phyloP scores from a whole-genome alignment of 2,888 invertebrate species.

The Anagyrus pseudococci region DNA sequence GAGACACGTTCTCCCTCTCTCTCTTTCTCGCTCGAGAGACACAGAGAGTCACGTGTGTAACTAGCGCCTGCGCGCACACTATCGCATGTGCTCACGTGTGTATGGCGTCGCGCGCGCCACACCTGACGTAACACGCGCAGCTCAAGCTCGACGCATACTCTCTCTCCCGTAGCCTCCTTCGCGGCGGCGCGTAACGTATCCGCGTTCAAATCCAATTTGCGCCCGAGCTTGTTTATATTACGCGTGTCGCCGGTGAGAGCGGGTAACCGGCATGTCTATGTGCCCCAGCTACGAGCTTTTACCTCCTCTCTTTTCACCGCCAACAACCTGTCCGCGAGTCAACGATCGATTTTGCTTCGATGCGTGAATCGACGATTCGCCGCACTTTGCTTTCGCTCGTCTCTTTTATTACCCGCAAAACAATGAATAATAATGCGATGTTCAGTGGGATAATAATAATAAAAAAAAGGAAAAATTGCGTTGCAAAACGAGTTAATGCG shows the following conservation, averaged over 20 bases:
- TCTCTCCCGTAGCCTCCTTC: neutral
- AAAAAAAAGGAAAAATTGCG: too few species aligned
- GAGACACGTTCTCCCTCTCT: neutral
- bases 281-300: neutral
- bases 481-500: too few species aligned
- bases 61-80: too few species aligned
- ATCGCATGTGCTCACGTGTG: too few species aligned
- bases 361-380: too few species aligned
- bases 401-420: neutral
- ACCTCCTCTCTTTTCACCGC: too few species aligned
- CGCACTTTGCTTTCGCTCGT: neutral
- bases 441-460: too few species aligned
- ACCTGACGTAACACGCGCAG: neutral
- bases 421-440: too few species aligned
- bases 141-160: too few species aligned
- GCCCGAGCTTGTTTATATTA: neutral
- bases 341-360: too few species aligned
- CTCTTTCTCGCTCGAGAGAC: neutral
- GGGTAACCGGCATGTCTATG: neutral
- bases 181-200: slow-evolving; percentile 5
- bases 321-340: too few species aligned
- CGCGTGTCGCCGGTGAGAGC: neutral
- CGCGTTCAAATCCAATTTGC: slow-evolving; percentile 19
- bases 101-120: neutral
- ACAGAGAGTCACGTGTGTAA: neutral